Base-by-base conservation (phyloP, 2,797 vertebrate species). In the Mionectes olivaceus region DNA sequence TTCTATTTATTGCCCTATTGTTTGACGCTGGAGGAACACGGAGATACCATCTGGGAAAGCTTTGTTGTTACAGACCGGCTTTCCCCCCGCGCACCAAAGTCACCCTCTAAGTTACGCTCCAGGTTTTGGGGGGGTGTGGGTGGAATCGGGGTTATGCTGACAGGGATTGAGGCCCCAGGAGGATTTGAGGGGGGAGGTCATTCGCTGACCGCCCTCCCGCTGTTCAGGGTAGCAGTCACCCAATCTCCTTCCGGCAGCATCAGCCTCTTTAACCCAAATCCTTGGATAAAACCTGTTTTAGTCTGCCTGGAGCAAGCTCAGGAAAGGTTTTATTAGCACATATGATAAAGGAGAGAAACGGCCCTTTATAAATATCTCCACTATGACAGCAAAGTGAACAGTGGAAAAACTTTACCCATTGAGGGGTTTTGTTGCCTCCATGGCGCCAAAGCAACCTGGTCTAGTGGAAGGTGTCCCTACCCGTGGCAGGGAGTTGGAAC, bases 1-100 rank as follows among this genome's bases (percentile, higher is more conserved):
- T 93, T 91, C 93, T 77, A 53, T 91, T 89, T 94, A 93, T 81
- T 71, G 80, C 79, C 91, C 87, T 80, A 73, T 89, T 91, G 96
- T 93, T 91, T 41, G 30, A 43, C 53, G 5, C 76, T 71, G 93
- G 90, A 87, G 79, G 90, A 93, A 80, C 79, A 83, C 47, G 1
- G 32, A 83, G 95, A 83, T 75, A 90, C 44, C 8, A 85, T 83
- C 91, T 69, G 63, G 27, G 53, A 84, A 68, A 87, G 68, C 92
- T 77, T 73, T 94, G 33, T 65, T 83, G 82, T 75, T 16, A 11
- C 83, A 83, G 53, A 55, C 8, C 7, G 19, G 81, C 91, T 89
- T 18, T 77, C 35, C 10, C 10, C 76, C 71, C 35, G 83, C 19
- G 22, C 55, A 83, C 75, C 88, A 39, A 44, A 78, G 73, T 69